Base-by-base conservation (phyloP, 2,888 invertebrate species). In the Meiosimyza platycephala region DNA sequence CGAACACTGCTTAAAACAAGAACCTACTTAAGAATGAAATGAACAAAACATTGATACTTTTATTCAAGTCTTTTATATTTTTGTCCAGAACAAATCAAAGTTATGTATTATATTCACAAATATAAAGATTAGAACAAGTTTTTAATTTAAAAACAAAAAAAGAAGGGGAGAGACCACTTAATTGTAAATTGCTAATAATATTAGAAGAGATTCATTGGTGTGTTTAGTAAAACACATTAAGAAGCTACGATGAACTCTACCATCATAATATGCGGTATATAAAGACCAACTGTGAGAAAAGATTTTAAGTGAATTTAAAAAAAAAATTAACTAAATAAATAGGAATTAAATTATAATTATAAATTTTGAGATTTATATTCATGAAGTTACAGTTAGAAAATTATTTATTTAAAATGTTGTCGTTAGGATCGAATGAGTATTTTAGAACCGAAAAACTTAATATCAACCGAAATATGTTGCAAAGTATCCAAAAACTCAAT, bases 101-200 rank as follows among this genome's bases (percentile, higher is more conserved):
- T 18, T 28, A 15, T 65, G 54, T 67, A 15, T 68, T 47, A 40
- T 22, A 28, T 3, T 57, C 48, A 64, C 66, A 59, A 60, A 69
- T 71, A 66, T 22, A 68, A 62, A 74, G 75, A 75, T 75, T 66
- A 71, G 74, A 77, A 77, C 76, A 74, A 73, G 77, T 77, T 77
- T 77, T 73, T 54, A 51, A 48, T 47, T 67, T 11, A 66, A 16
- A 48, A 40, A 47, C 47, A 51, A 47, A 7, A 18, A 22, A 40
- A 50, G 11, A 12, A 57, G 57, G 18, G 22, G 28, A 40, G 40
- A 40, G 50, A 59, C 28, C 12, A 50, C 22, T 59, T 50, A 51
- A 59, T 33, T 68, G 59, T 57, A 68, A 68, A 68, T 68, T 68
- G 28, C n/a, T 16, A 28, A 65, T 51, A 16, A 33, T 13, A 15